Percentiles rank a stretch among this genome's conserved stretches.
Conservation (phyloP, 2,888 invertebrate species). For the Drosophila niveifrons region DNA sequence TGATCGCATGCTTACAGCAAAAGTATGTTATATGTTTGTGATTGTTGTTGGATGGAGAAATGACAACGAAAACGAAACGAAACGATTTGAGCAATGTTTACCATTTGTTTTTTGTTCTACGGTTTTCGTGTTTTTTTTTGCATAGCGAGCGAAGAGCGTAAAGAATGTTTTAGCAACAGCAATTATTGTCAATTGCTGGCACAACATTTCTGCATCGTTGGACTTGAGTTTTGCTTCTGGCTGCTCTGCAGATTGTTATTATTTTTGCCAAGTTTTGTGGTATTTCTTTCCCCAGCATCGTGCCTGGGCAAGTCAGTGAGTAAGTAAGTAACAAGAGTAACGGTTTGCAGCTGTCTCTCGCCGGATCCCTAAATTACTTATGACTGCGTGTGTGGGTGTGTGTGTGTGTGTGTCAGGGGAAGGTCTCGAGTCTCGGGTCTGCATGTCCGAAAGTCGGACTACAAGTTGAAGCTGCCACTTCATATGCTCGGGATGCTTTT, state of each 20-base stretch:
- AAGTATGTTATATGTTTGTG: background rate
- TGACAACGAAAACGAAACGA: slow-evolving; percentile 11
- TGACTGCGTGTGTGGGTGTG: slow-evolving; percentile 43
- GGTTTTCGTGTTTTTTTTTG: slow-evolving; percentile 23
- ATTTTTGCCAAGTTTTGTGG: slow-evolving; percentile 59
- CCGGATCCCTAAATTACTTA: slow-evolving; percentile 70
- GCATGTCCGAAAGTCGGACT: slow-evolving; percentile 17
- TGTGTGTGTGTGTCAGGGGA: slow-evolving; percentile 10
- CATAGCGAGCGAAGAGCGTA: slow-evolving; percentile 24
- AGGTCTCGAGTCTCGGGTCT: background rate
- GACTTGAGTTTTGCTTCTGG: slow-evolving; percentile 12
- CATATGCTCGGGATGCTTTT: slow-evolving; percentile 28
- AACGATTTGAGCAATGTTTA: slow-evolving; percentile 13
- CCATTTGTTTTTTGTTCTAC: slow-evolving; percentile 26
- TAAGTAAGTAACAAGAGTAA: slow-evolving; percentile 40
- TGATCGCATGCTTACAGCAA: slow-evolving; percentile 1
- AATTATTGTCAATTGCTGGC: slow-evolving; percentile 67
- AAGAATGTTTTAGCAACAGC: slow-evolving; percentile 43
- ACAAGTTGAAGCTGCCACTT: slow-evolving; percentile 47
- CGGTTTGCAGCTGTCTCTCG: slow-evolving; percentile 57
- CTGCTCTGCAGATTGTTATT: slow-evolving; percentile 47
- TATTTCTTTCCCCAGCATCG: slow-evolving; percentile 32
- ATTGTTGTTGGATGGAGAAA: slow-evolving; percentile 3
- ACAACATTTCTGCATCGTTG: slow-evolving; percentile 58
- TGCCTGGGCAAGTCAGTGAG: slow-evolving; percentile 33